Evolutionary conservation across 2,113 vertebrate genomes (phyloP).

Genomic region (Nothocercus julius): DNA sequence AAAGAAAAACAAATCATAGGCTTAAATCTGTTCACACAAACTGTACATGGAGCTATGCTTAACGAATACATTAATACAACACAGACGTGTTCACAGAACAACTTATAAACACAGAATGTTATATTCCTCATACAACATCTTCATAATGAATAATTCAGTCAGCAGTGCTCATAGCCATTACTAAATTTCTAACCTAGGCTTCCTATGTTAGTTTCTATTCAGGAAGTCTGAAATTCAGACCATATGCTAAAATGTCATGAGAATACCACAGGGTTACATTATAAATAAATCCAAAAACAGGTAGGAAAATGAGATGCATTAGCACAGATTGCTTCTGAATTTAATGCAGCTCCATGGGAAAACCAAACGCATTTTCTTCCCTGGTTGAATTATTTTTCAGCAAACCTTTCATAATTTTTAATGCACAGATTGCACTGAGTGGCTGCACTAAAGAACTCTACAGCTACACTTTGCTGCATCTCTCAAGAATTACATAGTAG

Average conservation of each 20-base stretch:
- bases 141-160: neutral
- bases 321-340: neutral
- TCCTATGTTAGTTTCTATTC: neutral
- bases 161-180: neutral
- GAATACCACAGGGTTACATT: neutral
- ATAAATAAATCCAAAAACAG: neutral
- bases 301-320: neutral
- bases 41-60: neutral
- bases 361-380: neutral
- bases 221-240: neutral
- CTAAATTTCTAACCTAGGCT: neutral
- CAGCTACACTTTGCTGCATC: neutral
- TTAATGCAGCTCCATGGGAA: neutral
- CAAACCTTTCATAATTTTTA: neutral
- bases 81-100: neutral
- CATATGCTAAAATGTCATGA: neutral
- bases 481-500: neutral
- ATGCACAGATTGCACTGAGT: neutral
- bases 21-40: neutral
- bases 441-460: neutral
- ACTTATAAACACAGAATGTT: neutral
- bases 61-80: neutral
- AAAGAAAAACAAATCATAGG: neutral
- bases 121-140: neutral
- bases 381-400: neutral